A percentile compares a stretch with the other conserved stretches of the same genome.
phyloP scores from a whole-genome alignment of 2,888 invertebrate species.

The Latheticus oryzae region DNA sequence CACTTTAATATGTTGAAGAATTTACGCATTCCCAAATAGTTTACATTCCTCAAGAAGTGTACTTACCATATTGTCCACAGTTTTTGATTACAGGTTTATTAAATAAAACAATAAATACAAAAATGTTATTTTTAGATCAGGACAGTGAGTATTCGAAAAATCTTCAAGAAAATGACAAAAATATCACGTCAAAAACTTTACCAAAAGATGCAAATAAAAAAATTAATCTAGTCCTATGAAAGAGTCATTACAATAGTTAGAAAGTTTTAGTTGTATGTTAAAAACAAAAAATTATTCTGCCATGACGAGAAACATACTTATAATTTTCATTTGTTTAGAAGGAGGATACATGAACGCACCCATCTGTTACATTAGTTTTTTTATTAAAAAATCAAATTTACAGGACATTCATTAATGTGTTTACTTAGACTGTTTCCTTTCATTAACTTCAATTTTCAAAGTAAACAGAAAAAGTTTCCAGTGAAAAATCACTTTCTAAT shows the following conservation, averaged over 20 bases:
- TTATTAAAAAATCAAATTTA: slow-evolving; percentile 28
- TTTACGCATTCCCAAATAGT: slow-evolving; percentile 25
- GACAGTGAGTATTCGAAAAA: too few species aligned
- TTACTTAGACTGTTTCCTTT: slow-evolving; percentile 39
- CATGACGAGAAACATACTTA: too few species aligned
- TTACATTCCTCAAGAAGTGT: slow-evolving; percentile 17
- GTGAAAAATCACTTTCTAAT: slow-evolving; percentile 2
- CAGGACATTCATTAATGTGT: slow-evolving; percentile 41
- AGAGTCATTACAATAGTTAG: too few species aligned
- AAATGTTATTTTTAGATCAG: too few species aligned
- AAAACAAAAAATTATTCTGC: too few species aligned
- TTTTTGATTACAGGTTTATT: slow-evolving; percentile 17
- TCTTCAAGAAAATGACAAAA: too few species aligned
- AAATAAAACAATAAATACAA: too few species aligned
- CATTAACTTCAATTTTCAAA: slow-evolving; percentile 38
- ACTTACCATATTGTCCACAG: slow-evolving; percentile 21
- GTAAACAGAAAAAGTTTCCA: slow-evolving; percentile 9
- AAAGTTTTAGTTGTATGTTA: too few species aligned
- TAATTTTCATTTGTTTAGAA: too few species aligned
- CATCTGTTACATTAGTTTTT: slow-evolving; percentile 20
- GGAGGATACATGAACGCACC: slow-evolving; percentile 11
- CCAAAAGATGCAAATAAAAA: too few species aligned
- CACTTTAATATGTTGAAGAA: slow-evolving; percentile 26
- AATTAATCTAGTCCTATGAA: too few species aligned
- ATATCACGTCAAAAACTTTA: too few species aligned